Conservation (phyloP, 2,797 vertebrate species). For the Prionace glauca region DNA sequence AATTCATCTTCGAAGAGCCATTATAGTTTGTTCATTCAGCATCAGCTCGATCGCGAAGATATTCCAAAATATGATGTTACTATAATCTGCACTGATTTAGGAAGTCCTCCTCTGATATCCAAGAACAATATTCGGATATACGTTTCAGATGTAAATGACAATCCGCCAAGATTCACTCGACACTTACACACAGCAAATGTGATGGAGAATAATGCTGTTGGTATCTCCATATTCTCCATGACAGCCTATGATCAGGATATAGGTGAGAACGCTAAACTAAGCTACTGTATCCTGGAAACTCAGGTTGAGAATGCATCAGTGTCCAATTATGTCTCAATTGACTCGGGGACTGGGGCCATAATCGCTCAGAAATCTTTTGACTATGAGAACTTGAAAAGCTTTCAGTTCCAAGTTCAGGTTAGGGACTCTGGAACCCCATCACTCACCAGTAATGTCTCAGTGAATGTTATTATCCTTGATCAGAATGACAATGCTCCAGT, state of each 20-base stretch:
- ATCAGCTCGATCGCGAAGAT: conserved; percentile 51
- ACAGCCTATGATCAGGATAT: conserved; percentile 48
- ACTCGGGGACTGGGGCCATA: conserved; percentile 45
- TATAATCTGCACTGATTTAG: conserved; percentile 49
- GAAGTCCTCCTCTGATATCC: conserved; percentile 45
- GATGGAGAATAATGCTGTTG: conserved; percentile 50
- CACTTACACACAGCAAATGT: conserved; percentile 50
- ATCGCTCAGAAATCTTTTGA: conserved; percentile 53
- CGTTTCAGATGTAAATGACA: conserved; percentile 57
- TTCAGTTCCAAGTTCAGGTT: conserved; percentile 45
- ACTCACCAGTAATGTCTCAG: conserved; percentile 44
- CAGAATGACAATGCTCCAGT: conserved; percentile 48
- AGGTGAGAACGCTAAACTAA: conserved; percentile 52
- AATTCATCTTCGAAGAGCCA: conserved; percentile 57
- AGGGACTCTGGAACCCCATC: conserved; percentile 46
- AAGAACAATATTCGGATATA: conserved; percentile 42
- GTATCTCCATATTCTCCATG: conserved; percentile 46
- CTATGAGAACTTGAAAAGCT: conserved; percentile 48
- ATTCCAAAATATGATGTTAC: conserved; percentile 52
- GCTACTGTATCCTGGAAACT: conserved; percentile 52
- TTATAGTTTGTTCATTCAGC: conserved; percentile 57
- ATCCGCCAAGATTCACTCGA: conserved; percentile 49
- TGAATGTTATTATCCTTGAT: conserved; percentile 48
- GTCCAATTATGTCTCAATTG: conserved; percentile 47
- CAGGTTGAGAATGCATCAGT: conserved; percentile 45